Evolutionary conservation across 2,888 invertebrate genomes (phyloP), one percentile per base, ranked within the genome.

Genomic region (Euphydryas editha): DNA sequence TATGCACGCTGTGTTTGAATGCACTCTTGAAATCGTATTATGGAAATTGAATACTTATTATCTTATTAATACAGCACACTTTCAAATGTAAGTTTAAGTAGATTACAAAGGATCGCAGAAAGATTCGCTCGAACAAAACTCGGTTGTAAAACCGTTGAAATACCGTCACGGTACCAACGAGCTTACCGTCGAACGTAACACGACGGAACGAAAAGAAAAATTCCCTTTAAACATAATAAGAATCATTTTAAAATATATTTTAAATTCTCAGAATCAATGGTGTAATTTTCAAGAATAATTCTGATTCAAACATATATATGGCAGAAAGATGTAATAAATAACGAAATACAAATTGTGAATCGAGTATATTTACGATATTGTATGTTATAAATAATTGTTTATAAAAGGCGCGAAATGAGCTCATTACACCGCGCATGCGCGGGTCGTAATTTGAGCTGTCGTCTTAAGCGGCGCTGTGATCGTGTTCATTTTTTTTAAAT

Each of bases 321-420:
- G 8, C 15, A 20, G 11, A 57, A 57, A 42, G 21, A 42, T 24
- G 37, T 24, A 59, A 65, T 59, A 57, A 63, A 67, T 63, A 39
- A n/a, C 24, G 56, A 24, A 30, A 37, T 55, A 65, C 64, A 46
- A 67, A 64, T 68, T 57, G 46, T 54, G 18, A 57, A 6, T 11
- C 44, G 61, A 59, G 13, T 47, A 56, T 66, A 64, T 67, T 69
- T 69, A 55, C 15, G 42, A 61, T 42, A 58, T 51, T 39, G 37
- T 62, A 37, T 49, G 42, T 36, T 49, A 55, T 56, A 51, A 51
- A 51, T 57, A 21, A 65, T 65, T 66, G 60, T 65, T 63, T 61
- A 61, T 66, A 88, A 84, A 84, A 81, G 81, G 78, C 80, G 85
- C 84, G 81, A 88, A 90, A 88, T 85, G 81, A 84, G 85, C 87